Evolutionary conservation across 1,140 invertebrate genomes (phyloP).

Genomic region (Megathymus violae): DNA sequence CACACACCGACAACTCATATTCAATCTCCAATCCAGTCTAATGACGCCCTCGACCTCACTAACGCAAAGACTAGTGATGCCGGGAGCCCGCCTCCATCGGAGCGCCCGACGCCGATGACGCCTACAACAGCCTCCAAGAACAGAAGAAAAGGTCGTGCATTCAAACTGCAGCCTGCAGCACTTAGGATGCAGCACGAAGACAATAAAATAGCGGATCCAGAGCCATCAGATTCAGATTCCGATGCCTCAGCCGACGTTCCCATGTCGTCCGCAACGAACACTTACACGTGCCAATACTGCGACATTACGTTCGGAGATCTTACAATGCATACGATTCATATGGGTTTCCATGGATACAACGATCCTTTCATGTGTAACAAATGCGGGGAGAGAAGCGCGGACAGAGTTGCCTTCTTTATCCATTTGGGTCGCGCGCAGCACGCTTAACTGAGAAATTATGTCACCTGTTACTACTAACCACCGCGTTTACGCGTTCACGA

Average conservation of each 20-base stretch:
- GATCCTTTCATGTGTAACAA: slow-evolving; percentile 97
- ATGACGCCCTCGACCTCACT: slow-evolving; percentile 85
- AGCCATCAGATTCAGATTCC: slow-evolving; percentile 77
- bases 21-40: slow-evolving; percentile 58
- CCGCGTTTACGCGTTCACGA: no score
- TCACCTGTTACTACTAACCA: not conserved
- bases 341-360: slow-evolving; percentile 96
- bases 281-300: slow-evolving; percentile 92
- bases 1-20: slow-evolving; percentile 57
- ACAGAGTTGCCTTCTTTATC: slow-evolving; percentile 95
- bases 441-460: slow-evolving; percentile 68
- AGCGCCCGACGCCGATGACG: slow-evolving; percentile 54
- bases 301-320: slow-evolving; percentile 95
- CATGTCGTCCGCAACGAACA: slow-evolving; percentile 44
- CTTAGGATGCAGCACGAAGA: slow-evolving; percentile 79
- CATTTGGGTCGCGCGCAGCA: slow-evolving; percentile 95
- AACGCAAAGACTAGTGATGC: slow-evolving; percentile 77
- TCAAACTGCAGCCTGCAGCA: slow-evolving; percentile 88
- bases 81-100: slow-evolving; percentile 59
- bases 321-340: slow-evolving; percentile 97
- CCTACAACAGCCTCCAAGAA: slow-evolving; percentile 84
- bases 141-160: slow-evolving; percentile 91
- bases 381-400: slow-evolving; percentile 92
- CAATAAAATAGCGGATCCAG: slow-evolving; percentile 55
- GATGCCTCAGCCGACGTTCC: slow-evolving; percentile 57